A percentile compares a stretch with the other conserved stretches of the same genome.
These are phyloP conservation scores for Macroglossus sobrinus DNA, from an alignment of 2,113 vertebrate species.

Conservation along the genomic window DNA sequence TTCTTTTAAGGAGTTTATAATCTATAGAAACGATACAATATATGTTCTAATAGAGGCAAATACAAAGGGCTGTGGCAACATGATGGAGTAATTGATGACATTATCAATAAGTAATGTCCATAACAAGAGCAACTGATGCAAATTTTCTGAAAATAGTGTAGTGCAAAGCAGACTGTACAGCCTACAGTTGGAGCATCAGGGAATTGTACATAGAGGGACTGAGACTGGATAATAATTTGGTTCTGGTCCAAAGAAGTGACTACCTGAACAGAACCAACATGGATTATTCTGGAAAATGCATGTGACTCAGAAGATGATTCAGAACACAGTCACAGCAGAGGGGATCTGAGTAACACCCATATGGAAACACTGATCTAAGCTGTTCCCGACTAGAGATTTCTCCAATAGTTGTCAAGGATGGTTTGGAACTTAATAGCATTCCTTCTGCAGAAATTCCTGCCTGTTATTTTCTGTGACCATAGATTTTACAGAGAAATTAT, in stretches of 20 bases:
- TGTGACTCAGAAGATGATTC: neutral
- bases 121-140: neutral
- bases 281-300: neutral
- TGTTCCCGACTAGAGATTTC: neutral
- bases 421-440: neutral
- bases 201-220: neutral
- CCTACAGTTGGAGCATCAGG: neutral
- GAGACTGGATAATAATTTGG: neutral
- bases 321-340: neutral
- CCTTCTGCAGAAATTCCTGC: neutral
- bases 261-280: neutral
- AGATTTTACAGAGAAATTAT: slow-evolving; percentile 27
- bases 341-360: neutral
- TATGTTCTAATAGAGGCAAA: neutral
- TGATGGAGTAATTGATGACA: neutral
- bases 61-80: neutral
- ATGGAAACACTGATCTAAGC: neutral
- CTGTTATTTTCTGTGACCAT: neutral
- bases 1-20: neutral
- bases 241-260: neutral
- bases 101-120: neutral
- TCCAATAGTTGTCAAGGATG: neutral
- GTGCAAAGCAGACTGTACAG: neutral
- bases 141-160: neutral
- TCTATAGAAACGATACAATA: neutral